These are phyloP conservation scores for Apis laboriosa DNA, from an alignment of 1,140 invertebrate genomes.

Conservation along the genomic window DNA sequence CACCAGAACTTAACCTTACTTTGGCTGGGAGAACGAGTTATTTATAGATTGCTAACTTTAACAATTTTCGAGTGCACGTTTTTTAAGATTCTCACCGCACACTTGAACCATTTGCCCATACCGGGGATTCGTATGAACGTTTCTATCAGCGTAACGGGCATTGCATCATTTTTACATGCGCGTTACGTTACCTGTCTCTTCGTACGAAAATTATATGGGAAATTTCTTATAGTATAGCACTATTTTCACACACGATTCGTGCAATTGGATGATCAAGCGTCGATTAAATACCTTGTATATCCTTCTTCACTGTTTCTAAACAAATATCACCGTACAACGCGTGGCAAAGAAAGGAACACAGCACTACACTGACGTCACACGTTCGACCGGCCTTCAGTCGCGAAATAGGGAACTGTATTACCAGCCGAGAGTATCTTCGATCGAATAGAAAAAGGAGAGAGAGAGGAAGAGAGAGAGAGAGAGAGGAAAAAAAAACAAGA, in stretches of 20 bases:
- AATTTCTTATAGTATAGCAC: not conserved
- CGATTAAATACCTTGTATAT: slow-evolving; percentile 43
- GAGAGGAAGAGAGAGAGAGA: fast-evolving
- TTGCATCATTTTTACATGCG: slow-evolving; percentile 2
- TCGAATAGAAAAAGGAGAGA: not conserved
- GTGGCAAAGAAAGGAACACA: slow-evolving; percentile 48
- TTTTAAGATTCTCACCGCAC: not conserved
- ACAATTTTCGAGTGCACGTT: not conserved
- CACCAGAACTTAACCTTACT: slow-evolving; percentile 58
- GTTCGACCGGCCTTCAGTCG: slow-evolving; percentile 46
- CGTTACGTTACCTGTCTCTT: not conserved
- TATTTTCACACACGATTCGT: not conserved
- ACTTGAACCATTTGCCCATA: not conserved
- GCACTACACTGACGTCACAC: slow-evolving; percentile 53
- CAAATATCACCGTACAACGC: slow-evolving; percentile 57
- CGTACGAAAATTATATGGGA: not conserved
- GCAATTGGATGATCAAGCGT: too few relatives aligned
- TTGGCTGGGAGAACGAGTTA: not conserved
- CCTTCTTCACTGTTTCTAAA: not conserved
- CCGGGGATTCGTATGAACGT: not conserved
- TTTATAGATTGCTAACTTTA: slow-evolving; percentile 3
- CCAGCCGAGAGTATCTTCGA: not conserved
- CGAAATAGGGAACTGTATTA: slow-evolving; percentile 44
- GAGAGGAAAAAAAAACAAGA: not conserved
- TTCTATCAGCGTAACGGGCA: not conserved